Evolutionary conservation across 2,113 vertebrate genomes (phyloP).

Genomic region (Bujurquina vittata): DNA sequence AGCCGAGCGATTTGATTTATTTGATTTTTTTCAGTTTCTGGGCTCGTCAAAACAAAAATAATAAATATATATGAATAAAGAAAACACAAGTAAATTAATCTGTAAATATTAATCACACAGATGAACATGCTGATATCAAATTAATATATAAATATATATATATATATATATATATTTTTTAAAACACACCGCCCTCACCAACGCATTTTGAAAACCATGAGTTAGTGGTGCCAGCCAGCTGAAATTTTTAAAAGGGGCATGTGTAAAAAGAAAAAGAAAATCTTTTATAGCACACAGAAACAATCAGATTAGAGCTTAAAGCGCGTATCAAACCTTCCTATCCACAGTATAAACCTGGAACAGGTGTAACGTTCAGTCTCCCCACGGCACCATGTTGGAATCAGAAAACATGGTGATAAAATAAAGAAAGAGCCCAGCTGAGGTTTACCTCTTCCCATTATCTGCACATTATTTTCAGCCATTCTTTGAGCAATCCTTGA

Average conservation of each 20-base stretch:
- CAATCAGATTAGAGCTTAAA: constrained; percentile 47
- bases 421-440: constrained; percentile 21
- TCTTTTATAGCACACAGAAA: constrained; percentile 28
- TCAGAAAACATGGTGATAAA: constrained; percentile 23
- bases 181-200: too few species aligned
- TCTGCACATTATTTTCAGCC: constrained; percentile 35
- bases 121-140: background rate
- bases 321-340: constrained; percentile 30
- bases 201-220: background rate
- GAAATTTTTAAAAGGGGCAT: background rate
- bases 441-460: constrained; percentile 25
- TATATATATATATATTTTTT: too few species aligned
- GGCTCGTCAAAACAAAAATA: background rate
- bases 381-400: constrained; percentile 38
- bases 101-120: background rate
- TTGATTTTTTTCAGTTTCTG: background rate
- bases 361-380: constrained; percentile 20
- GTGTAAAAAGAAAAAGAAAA: background rate
- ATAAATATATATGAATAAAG: accelerated
- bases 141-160: too few species aligned
- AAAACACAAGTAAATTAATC: background rate
- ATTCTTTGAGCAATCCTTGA: constrained; percentile 14
- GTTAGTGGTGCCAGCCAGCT: background rate
- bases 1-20: constrained; percentile 3
- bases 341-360: constrained; percentile 33